phyloP scores from a whole-genome alignment of 1,140 invertebrate species.

The Papilio glaucus region DNA sequence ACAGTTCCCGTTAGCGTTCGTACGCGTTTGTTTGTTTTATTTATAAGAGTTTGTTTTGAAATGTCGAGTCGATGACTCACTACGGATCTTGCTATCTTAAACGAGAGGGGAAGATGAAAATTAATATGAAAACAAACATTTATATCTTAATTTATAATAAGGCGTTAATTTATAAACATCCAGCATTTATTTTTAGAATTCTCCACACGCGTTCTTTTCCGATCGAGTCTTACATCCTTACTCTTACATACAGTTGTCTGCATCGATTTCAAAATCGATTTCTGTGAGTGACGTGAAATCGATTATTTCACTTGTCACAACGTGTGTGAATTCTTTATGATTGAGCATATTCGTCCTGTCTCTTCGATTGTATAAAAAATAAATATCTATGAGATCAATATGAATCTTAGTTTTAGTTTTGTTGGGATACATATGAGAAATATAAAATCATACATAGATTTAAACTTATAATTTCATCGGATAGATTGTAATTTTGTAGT shows the following conservation, averaged over 20 bases:
- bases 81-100: background rate
- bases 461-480: background rate
- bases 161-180: slow-evolving; percentile 5
- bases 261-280: background rate
- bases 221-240: background rate
- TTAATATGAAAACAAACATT: slow-evolving; percentile 15
- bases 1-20: background rate
- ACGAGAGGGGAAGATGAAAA: slow-evolving; percentile 7
- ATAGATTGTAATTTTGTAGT: no score
- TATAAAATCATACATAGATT: no score
- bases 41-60: slow-evolving; percentile 16
- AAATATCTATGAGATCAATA: no score
- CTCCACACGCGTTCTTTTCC: background rate
- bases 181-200: background rate
- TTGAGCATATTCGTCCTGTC: background rate
- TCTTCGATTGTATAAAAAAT: background rate
- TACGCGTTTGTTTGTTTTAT: slow-evolving; percentile 18
- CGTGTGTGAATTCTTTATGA: background rate
- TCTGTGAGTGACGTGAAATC: slow-evolving; percentile 8
- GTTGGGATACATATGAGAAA: no score
- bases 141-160: background rate
- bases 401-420: background rate
- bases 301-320: slow-evolving; percentile 1
- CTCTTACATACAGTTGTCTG: background rate
- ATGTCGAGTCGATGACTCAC: slow-evolving; percentile 13